A percentile compares a stretch with the other conserved stretches of the same genome.
phyloP scores from a whole-genome alignment of 2,797 vertebrate genomes.

The Spinus olivaceus region DNA sequence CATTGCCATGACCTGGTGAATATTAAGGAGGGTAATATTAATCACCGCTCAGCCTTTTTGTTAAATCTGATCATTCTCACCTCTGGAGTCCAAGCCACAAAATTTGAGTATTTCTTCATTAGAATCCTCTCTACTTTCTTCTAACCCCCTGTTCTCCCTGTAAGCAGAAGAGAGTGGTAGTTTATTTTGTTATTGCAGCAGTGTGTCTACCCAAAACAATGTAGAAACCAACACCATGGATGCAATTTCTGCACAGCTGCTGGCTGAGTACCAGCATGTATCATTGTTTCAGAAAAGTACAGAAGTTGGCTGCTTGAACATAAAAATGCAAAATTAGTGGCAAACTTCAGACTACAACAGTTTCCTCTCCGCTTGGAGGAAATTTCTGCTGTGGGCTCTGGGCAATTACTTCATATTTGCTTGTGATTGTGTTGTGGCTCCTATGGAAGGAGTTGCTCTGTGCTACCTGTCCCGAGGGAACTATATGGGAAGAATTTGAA shows the following conservation, averaged over 20 bases:
- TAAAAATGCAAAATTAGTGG: not conserved
- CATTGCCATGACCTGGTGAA: not conserved
- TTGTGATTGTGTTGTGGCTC: not conserved
- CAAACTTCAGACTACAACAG: not conserved
- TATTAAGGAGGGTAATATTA: not conserved
- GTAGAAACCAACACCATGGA: not conserved
- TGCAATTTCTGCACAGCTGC: not conserved
- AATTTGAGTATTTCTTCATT: not conserved
- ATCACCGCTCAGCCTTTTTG: not conserved
- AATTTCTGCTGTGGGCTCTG: not conserved
- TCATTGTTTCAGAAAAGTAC: not conserved
- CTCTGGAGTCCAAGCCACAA: not conserved
- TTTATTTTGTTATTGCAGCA: not conserved
- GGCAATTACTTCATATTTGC: not conserved
- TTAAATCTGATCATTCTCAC: not conserved
- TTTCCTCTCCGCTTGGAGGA: not conserved
- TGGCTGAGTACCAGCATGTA: not conserved
- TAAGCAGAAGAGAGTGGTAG: not conserved
- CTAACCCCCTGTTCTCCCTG: not conserved
- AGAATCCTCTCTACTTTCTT: not conserved
- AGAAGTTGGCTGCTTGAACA: not conserved
- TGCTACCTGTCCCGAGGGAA: not conserved
- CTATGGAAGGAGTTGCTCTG: not conserved
- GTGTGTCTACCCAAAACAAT: not conserved
- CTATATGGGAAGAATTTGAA: not conserved